Percentiles rank a stretch among this genome's conserved stretches.
Conservation (phyloP, 2,888 invertebrate genomes). For the Agrochola circellaris region DNA sequence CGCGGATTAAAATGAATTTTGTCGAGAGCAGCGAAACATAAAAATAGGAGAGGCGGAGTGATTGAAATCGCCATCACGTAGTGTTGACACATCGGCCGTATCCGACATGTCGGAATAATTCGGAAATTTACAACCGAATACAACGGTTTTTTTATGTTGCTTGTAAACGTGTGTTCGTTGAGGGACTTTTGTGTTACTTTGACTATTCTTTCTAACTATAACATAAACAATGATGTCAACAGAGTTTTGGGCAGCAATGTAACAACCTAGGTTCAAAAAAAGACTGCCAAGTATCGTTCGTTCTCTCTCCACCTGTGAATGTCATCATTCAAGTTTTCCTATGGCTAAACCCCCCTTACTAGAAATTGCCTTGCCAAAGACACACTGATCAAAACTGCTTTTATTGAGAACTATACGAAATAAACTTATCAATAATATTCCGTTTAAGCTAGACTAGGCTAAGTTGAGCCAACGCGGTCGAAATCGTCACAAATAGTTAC, state of each 20-base stretch:
- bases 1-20: constrained; percentile 82
- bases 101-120: constrained; percentile 74
- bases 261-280: neutral
- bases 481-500: constrained; percentile 21
- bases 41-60: constrained; percentile 73
- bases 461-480: neutral
- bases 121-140: constrained; percentile 72
- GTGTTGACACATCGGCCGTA: constrained; percentile 79
- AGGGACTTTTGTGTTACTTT: constrained; percentile 5
- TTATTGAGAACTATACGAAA: neutral
- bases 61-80: constrained; percentile 82
- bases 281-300: too few species aligned
- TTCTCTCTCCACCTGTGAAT: neutral
- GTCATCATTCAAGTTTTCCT: neutral
- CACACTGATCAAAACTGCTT: too few species aligned
- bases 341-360: neutral
- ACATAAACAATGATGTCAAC: neutral
- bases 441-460: neutral
- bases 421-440: neutral
- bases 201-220: neutral
- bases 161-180: constrained; percentile 52
- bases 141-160: constrained; percentile 27
- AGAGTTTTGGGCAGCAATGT: neutral
- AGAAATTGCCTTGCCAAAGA: too few species aligned
- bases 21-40: constrained; percentile 72